phyloP scores from a whole-genome alignment of 2,113 vertebrate species.

The Mobula birostris region DNA sequence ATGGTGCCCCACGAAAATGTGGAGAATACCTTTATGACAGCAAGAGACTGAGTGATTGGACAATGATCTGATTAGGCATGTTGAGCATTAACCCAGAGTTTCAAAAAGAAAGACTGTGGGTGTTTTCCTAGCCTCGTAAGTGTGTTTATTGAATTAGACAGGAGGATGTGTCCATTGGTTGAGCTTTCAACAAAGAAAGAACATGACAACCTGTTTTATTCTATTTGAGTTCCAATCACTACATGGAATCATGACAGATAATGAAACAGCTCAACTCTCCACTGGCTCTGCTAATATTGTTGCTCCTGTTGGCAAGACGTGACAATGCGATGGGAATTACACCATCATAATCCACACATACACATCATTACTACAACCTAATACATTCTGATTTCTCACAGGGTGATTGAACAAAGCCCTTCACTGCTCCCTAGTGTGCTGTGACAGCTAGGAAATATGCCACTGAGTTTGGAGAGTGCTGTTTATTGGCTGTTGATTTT shows the following conservation, averaged over 20 bases:
- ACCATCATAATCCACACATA: background rate
- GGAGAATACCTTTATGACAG: background rate
- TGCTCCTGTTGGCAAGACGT: background rate
- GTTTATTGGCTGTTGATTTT: background rate
- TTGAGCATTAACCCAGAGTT: background rate
- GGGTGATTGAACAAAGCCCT: background rate
- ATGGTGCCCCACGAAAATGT: background rate
- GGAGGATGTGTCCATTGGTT: background rate
- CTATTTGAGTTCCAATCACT: background rate
- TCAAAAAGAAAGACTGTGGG: background rate
- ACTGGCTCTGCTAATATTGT: background rate
- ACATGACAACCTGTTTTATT: background rate
- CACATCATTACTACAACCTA: background rate
- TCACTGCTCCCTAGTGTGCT: background rate
- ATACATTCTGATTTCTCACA: background rate
- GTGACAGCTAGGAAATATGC: background rate
- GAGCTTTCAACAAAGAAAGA: background rate
- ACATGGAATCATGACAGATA: background rate
- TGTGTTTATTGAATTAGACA: background rate
- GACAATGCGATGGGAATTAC: background rate
- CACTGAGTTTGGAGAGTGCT: background rate
- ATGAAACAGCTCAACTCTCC: background rate
- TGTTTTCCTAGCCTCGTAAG: background rate
- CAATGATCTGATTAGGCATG: background rate
- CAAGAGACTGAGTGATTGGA: background rate